A percentile compares a stretch with the other conserved stretches of the same genome.
phyloP scores from a whole-genome alignment of 2,113 vertebrate genomes.

The Eudyptes chrysolophus region DNA sequence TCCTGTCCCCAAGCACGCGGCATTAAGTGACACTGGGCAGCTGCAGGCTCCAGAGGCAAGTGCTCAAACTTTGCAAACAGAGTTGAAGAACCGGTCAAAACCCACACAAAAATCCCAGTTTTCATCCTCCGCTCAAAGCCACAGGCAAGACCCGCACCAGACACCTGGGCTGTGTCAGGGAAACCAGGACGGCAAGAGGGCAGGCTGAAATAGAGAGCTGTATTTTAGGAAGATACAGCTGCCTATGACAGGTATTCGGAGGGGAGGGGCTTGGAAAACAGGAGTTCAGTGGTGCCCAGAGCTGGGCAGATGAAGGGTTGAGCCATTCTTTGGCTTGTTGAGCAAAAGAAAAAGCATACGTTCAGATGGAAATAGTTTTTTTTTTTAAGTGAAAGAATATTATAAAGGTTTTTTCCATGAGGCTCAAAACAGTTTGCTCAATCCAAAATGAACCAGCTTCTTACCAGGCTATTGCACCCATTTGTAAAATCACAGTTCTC shows the following conservation, averaged over 20 bases:
- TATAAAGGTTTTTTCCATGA: not conserved
- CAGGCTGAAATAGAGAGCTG: not conserved
- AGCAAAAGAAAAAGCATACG: not conserved
- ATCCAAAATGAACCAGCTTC: not conserved
- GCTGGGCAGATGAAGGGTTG: not conserved
- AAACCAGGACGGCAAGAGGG: not conserved
- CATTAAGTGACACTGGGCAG: not conserved
- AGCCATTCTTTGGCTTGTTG: not conserved
- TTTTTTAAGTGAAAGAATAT: not conserved
- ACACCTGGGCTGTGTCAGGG: not conserved
- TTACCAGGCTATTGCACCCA: not conserved
- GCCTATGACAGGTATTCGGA: not conserved
- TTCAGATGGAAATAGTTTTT: not conserved
- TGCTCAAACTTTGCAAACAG: not conserved
- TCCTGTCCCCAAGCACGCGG: fast-evolving
- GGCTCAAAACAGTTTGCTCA: not conserved
- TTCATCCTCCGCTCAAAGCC: not conserved
- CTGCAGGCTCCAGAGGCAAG: not conserved
- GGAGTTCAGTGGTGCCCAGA: not conserved
- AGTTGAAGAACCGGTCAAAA: not conserved
- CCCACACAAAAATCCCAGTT: not conserved
- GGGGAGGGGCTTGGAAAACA: not conserved
- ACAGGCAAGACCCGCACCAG: fast-evolving
- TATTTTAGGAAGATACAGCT: not conserved
- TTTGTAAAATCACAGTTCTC: not conserved